Base-by-base conservation (phyloP, 2,113 vertebrate species). In the Microcebus lehilahytsara region DNA sequence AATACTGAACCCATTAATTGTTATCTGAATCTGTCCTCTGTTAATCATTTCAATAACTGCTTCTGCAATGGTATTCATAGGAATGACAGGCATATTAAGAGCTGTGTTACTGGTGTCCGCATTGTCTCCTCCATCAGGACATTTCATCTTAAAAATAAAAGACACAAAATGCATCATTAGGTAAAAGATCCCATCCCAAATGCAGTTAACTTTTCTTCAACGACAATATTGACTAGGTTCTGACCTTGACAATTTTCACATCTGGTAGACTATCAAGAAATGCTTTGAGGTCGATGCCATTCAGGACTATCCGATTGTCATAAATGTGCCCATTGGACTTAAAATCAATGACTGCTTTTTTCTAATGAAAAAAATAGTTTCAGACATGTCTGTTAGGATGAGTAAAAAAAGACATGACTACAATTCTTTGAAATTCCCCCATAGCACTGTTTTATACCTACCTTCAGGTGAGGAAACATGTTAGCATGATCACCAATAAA, bases 301-400 rank as follows among this genome's bases (percentile, higher is more conserved):
- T 99, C 60, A 99, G 99, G 97, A 99, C 99, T 89, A 99, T 99
- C 96, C 99, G 99, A 98, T 99, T 99, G 98, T 99, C 99, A 94
- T 99, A 99, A 98, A 99, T 99, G 98, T 99, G 99, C n/a, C 99
- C 99, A 85, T 99, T 99, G 37, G 99, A 99, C 96, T 99, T 99
- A 98, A 99, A 99, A 98, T 99, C 99, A 92, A 99, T 99, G 79
- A 99, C 99, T n/a, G 99, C 99, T 98, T 99, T 99, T 99, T 99
- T 99, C 99, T 99, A 98, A 93, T 9, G 14, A 64, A 78, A 81
- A 42, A 56, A 71, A 66, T 46, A 37, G 27, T 86, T 90, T 42
- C 37, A 93, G 37, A 94, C 25, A 92, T 30, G 34, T 89, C 85
- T 94, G 89, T 96, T 46, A 96, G 56, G 20, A 32, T 88, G 25